Evolutionary conservation across 2,113 vertebrate species (phyloP).

Genomic region (Apteryx owenii): DNA sequence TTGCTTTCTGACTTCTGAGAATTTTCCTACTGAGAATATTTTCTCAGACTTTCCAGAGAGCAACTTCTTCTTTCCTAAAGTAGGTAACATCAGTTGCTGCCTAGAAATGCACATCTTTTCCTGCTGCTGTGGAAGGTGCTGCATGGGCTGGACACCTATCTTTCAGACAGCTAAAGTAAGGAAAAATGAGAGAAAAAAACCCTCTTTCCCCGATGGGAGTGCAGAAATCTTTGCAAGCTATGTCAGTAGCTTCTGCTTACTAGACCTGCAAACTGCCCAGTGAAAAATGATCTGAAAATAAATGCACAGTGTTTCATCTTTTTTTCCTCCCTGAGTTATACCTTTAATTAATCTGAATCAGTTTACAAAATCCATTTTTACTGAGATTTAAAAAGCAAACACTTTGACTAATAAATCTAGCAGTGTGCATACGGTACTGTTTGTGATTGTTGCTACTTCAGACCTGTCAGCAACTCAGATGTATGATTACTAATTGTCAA

Average conservation of each 20-base stretch:
- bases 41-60: background rate
- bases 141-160: background rate
- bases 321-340: constrained; percentile 18
- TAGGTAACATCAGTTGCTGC: background rate
- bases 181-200: background rate
- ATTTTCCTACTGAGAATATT: background rate
- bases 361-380: constrained; percentile 58
- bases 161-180: constrained; percentile 23
- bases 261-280: constrained; percentile 46
- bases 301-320: constrained; percentile 41
- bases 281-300: constrained; percentile 66
- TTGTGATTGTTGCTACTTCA: constrained; percentile 35
- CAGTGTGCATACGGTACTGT: background rate
- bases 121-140: background rate
- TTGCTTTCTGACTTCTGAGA: constrained; percentile 1
- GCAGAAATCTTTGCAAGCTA: constrained; percentile 2
- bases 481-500: constrained; percentile 26
- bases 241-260: constrained; percentile 23
- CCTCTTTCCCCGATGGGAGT: background rate
- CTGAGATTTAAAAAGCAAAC: constrained; percentile 31
- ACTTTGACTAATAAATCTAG: constrained; percentile 54
- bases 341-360: constrained; percentile 71
- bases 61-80: background rate
- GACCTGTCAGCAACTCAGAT: constrained; percentile 16
- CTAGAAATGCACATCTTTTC: background rate